Evolutionary conservation across 1,140 invertebrate species (phyloP), one percentile per base, ranked within the genome.

Genomic region (Drosophila navojoa): DNA sequence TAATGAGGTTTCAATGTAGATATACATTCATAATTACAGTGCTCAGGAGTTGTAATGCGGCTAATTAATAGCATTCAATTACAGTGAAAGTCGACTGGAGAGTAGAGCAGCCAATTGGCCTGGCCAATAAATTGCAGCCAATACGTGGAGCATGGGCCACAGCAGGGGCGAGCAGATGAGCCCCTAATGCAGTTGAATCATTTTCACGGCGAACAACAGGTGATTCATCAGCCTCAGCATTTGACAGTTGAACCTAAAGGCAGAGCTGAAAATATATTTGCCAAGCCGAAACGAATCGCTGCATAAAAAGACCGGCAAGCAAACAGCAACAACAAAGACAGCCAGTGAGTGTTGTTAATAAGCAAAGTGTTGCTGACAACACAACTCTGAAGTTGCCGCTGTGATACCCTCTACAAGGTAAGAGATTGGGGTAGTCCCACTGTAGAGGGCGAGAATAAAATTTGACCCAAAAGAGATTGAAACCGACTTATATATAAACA

Each of bases 321-420:
- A 27, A 27, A 27, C 19, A 63, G 27, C 5, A 63, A 44, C 13
- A 38, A 57, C 45, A 71, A 54, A 19, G 50, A 59, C 27, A 58
- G 49, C 27, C 55, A 55, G 19, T 22, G 9, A 50, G 22, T 27
- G 53, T 45, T 45, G 69, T 76, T 64, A 79, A 84, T 85, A 85
- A 81, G 81, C 81, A 81, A 86, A 85, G 74, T 64, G 13, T 78
- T 54, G 38, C 32, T 54, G 7, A 13, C 22, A 27, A 27, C 4
- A 27, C 4, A 54, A 54, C 15, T 25, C n/a, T 55, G 53, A 25
- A 42, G 13, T 25, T 25, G 19, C n/a, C 22, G 40, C 25, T 15
- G n/a, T 45, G 42, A 45, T 45, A 45, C 42, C 42, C 42, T 45
- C 15, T 45, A 32, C 6, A 10, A 32, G 27, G 4, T 5, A 7